Evolutionary conservation across 2,113 vertebrate genomes (phyloP), one percentile per base, ranked within the genome.

Genomic region (Tapirus terrestris): DNA sequence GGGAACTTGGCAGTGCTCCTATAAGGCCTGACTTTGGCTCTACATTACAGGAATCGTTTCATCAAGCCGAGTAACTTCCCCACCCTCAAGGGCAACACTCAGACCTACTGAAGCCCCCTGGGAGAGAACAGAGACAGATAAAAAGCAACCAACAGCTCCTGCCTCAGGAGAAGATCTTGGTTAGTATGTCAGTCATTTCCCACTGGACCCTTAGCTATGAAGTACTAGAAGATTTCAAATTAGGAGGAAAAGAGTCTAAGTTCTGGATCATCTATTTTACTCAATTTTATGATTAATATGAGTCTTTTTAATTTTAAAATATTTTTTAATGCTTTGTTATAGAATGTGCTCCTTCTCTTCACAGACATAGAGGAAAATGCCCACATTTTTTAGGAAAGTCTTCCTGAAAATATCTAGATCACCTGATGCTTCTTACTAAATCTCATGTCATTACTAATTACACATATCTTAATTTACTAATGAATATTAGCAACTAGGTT

Each of bases 151-250:
- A 60, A 99, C 99, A 68, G 98, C 77, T 97, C 98, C 98, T 94
- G 98, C 98, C 95, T 99, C 98, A 23, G 98, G 97, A 84, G 99
- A 99, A 29, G 98, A 99, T 65, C 88, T 98, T 48, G 98, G 99
- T 99, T 70, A 99, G 98, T 58, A 89, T 95, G 67, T 75, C 67
- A 63, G 3, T 68, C 60, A 1, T 6, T 77, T 73, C 36, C 88
- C 56, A 13, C 27, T 45, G 73, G n/a, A 25, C 21, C 2, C 31
- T 75, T 72, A 77, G 16, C 20, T 68, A 8, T 8, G 9, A 81
- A 60, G 43, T 80, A 39, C 45, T 70, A 14, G 93, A 60, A 39
- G 10, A 76, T 70, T 90, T 91, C 51, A 91, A 51, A 36, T 56
- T 77, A 48, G 27, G 3, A 4, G 7, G 13, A 7, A 81, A 33